Base-by-base conservation (phyloP, 2,113 vertebrate species). In the Rallus limicola region DNA sequence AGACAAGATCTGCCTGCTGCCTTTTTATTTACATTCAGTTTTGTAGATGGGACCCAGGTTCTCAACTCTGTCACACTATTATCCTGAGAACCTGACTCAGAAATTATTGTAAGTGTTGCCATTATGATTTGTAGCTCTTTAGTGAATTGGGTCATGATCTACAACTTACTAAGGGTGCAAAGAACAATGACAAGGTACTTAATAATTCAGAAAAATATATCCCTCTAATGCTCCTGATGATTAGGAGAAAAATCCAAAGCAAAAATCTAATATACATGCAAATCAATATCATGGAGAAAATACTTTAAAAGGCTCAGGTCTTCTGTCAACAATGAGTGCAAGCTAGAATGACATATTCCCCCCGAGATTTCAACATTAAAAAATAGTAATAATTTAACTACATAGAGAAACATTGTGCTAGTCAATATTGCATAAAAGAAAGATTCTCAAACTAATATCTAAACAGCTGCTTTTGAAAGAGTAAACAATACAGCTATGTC, bases 191-290 rank as follows among this genome's bases (percentile, higher is more conserved):
- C 29, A 88, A 88, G 11, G 5, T 69, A 85, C 74, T 82, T 82
- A 82, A 92, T 65, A 79, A 77, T 52, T 74, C 44, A 83, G 50
- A 36, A 87, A 79, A 81, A 86, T 55, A 67, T 11, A 68, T 34
- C 11, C 9, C 13, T 68, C 7, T 52, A 80, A 69, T 68, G 13
- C 9, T 80, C 12, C 23, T 1, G 4, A 50, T 55, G 59, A 97
- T 70, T 70, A 85, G 23, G 26, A 88, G 50, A 69, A 92, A 93
- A 95, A 85, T 40, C 10, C 36, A 72, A 92, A 87, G 23, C 31
- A 95, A 62, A 94, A 92, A 63, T 63, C 44, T 90, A 80, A 95
- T 90, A 83, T 53, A 80, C 75, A 88, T 77, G 71, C 46, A 90
- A 95, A 92, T 90, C 28, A 52, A 46, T 56, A 93, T 42, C 50